Evolutionary conservation across 2,797 vertebrate genomes (phyloP).

Genomic region (Lacerta bilineata): DNA sequence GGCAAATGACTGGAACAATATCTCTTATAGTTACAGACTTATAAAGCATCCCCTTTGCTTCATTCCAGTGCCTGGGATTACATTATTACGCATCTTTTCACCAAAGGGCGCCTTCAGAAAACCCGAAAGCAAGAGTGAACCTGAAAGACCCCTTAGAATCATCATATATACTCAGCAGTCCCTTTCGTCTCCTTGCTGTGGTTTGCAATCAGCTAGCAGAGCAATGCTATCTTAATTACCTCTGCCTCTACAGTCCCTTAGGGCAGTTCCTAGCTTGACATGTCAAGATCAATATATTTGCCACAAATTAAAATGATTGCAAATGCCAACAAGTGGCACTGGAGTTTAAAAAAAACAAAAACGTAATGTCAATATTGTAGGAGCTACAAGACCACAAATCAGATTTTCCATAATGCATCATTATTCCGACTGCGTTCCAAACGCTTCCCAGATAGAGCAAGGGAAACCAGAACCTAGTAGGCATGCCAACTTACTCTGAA

Average conservation of each 20-base stretch:
- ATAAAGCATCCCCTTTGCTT: slow-evolving; percentile 53
- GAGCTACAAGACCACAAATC: slow-evolving; percentile 30
- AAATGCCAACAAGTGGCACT: slow-evolving; percentile 56
- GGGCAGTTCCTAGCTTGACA: slow-evolving; percentile 36
- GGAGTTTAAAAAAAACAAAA: slow-evolving; percentile 23
- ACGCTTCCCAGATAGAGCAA: slow-evolving; percentile 20
- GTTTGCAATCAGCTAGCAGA: slow-evolving; percentile 62
- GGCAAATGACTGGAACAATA: slow-evolving; percentile 11
- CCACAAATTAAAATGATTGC: slow-evolving; percentile 63
- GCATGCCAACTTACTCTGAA: slow-evolving; percentile 89
- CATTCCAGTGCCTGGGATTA: slow-evolving; percentile 17
- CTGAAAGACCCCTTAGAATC: slow-evolving; percentile 33
- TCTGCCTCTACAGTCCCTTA: slow-evolving; percentile 48
- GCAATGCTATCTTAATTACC: slow-evolving; percentile 68
- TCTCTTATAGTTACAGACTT: slow-evolving; percentile 44
- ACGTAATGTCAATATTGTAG: slow-evolving; percentile 5
- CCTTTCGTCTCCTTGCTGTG: slow-evolving; percentile 36
- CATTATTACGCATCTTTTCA: slow-evolving; percentile 28
- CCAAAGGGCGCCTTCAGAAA: slow-evolving; percentile 45
- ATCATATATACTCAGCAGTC: slow-evolving; percentile 45
- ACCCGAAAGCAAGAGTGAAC: slow-evolving; percentile 55
- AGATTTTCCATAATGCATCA: slow-evolving; percentile 26
- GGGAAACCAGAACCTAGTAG: slow-evolving; percentile 17
- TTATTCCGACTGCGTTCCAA: slow-evolving; percentile 44
- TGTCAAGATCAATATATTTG: slow-evolving; percentile 66